A percentile compares a stretch with the other conserved stretches of the same genome.
Evolutionary conservation across 2,797 vertebrate genomes (phyloP).

Genomic region (Spizella passerina): DNA sequence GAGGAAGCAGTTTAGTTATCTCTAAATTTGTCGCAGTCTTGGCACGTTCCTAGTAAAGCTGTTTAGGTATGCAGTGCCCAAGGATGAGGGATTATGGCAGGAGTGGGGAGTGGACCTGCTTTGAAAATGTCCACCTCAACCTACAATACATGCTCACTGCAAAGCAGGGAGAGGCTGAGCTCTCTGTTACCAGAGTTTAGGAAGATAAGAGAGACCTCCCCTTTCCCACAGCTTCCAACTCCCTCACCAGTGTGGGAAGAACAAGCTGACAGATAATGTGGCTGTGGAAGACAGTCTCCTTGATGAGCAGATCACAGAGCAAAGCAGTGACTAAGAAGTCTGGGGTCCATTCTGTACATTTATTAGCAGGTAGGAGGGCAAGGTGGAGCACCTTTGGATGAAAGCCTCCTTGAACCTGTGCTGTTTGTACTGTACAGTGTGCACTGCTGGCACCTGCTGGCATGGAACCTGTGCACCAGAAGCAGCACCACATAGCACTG

Average conservation of each 20-base stretch:
- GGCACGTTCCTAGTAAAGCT: not conserved
- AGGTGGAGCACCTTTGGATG: rapidly evolving
- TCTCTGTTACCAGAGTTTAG: not conserved
- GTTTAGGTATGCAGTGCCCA: not conserved
- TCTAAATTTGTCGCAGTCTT: not conserved
- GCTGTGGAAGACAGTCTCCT: not conserved
- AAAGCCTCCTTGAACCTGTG: rapidly evolving
- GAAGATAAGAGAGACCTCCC: not conserved
- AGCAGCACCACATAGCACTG: not conserved
- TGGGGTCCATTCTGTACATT: not conserved
- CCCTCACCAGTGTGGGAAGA: not conserved
- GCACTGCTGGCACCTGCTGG: not conserved
- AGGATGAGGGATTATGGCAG: no score
- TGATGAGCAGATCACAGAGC: not conserved
- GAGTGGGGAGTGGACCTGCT: not conserved
- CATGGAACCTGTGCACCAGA: not conserved
- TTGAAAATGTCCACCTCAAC: not conserved
- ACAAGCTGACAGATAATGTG: not conserved
- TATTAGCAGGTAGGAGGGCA: no score
- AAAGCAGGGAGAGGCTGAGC: not conserved
- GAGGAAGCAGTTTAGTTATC: not conserved
- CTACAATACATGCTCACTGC: rapidly evolving
- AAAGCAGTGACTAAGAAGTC: not conserved
- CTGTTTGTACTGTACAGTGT: no score
- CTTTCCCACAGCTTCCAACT: not conserved